Evolutionary conservation across 1,140 invertebrate genomes (phyloP), one percentile per base, ranked within the genome.

Genomic region (Cyclina sinensis): DNA sequence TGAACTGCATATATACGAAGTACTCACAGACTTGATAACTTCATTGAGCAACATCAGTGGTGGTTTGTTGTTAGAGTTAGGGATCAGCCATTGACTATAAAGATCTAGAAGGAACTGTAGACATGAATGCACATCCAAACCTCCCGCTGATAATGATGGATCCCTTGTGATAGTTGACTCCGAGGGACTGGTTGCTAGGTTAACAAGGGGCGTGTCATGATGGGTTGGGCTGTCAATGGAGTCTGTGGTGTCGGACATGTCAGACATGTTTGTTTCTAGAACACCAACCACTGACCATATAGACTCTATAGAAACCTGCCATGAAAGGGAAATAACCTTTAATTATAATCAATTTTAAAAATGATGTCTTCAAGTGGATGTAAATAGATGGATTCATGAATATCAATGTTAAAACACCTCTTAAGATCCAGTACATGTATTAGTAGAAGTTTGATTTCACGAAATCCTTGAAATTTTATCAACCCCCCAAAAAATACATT

Each of bases 91-190:
- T 51, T 98, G 97, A 0, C 97, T 96, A 87, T 98, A 98, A 4
- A 98, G 96, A 92, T 98, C 98, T 88, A 98, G 96, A 0, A 98
- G 94, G 91, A 98, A 97, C 92, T 98, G 97, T n/a, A 98, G 94
- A 96, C 98, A 99, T 12, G 98, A 98, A 92, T 97, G 97, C 9
- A 98, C 95, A 94, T 99, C 98, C 4, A 98, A 48, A 32, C 84
- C 80, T 0, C 83, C 57, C 24, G 32, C 83, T 27, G 82, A 87
- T 70, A 87, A 54, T 43, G 85, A 79, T 32, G 74, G 74, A 70
- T 79, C 90, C 76, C 74, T 57, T 24, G 80, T 89, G 39, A 73
- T 86, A 16, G 89, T 85, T 68, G 78, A 18, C n/a, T 88, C 83
- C 12, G 89, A 78, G 16, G 86, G 80, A 57, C 81, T 81, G 16